Base-by-base conservation (phyloP, 2,888 invertebrate species). In the Metacarcinus magister region DNA sequence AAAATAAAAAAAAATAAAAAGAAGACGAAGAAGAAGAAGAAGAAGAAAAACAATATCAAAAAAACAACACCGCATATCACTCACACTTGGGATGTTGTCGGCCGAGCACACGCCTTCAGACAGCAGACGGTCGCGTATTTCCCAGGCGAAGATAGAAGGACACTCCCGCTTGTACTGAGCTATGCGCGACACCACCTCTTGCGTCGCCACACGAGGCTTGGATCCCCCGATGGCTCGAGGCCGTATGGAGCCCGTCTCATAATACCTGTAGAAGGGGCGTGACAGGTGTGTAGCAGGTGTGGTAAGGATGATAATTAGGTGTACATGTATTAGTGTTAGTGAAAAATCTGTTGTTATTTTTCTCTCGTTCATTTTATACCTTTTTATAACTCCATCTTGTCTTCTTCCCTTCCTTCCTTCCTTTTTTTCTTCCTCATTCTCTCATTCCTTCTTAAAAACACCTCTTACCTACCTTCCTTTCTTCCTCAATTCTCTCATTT, bases 141-240 rank as follows among this genome's bases (percentile, higher is more conserved):
- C 96, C 96, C 96, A 96, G 67, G 96, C 96, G 94, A 96, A 96
- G 89, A 96, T 96, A 19, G 96, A 96, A 19, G 96, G 96, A 90
- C 96, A 96, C 91, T 96, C 96, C 13, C 96, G 39, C 94, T 96
- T 96, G 96, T 95, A 96, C 94, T 96, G 96, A 2, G 96, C 92
- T n/a, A 96, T 96, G 94, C 96, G 95, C 92, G 96, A 92, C 89
- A 96, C 96, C 87, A 96, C 96, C 48, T 96, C 96, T 28, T 95
- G 96, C 67, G 96, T 96, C 32, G 96, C 96, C 90, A 96, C 96
- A 4, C 96, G 94, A 5, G 96, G 96, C 46, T 96, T 96, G 8
- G 96, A 96, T 44, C 96, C 96, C 54, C 96, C 96, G 90, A 96
- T 96, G 32, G 96, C 96, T 3, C 96, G 94, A 8, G 96, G 96